Evolutionary conservation across 2,888 invertebrate genomes (phyloP), one percentile per base, ranked within the genome.

Genomic region (Drosophila rubida): DNA sequence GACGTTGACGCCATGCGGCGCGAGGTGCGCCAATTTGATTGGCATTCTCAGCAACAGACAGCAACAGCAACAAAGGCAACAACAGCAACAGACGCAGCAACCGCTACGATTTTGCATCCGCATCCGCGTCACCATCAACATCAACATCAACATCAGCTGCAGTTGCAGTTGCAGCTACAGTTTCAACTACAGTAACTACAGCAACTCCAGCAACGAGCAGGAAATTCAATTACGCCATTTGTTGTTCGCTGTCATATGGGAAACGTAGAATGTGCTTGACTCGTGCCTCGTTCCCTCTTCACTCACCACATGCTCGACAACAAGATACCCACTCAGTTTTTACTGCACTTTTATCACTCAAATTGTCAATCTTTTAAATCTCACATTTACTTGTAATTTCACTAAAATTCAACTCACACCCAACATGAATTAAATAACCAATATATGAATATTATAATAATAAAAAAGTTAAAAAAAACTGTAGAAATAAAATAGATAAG

Each of bases 11-110:
- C 59, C 78, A 71, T 78, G 78, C 14, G 67, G 63, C 42, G 78
- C 61, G 72, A 78, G 69, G 78, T 81, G 87, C 78, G 81, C 83
- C 87, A 80, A 87, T 87, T 81, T 81, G 81, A 81, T 81, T 81
- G 81, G 81, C 87, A 80, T 80, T 80, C 73, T 62, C 64, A 68
- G 65, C 58, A 64, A 44, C 68, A 58, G 63, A n/a, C 58, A 64
- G 44, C 65, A 58, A 46, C 53, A n/a, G 8, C 41, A 41, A 11
- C 82, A 81, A 69, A 69, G 53, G 50, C 67, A 67, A 51, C 55
- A 58, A 27, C 62, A n/a, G n/a, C n/a, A n/a, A 60, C 19, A 19
- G 19, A 19, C 58, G 42, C 63, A 73, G 30, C 41, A 46, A 1
- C 67, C 9, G 14, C 53, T 22, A 19, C 13, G 13, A 22, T 23